Base-by-base conservation (phyloP, 1,140 invertebrate genomes). In the Monomorium pharaonis region DNA sequence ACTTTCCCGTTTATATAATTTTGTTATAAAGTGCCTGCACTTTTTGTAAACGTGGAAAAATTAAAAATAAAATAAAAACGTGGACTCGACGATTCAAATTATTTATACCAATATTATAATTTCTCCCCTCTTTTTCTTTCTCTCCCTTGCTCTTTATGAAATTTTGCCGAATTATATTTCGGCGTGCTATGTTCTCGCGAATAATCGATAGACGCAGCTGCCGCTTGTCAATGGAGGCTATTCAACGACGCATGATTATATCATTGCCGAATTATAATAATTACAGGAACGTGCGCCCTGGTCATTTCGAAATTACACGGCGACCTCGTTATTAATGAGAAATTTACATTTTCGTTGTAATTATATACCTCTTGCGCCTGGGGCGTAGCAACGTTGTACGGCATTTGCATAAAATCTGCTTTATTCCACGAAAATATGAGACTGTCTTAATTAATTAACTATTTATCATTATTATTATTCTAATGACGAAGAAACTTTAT, bases 391-490 rank as follows among this genome's bases (percentile, higher is more conserved):
- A 54, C 33, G 54, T 47, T 37, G 60, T 49, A 33, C 42, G 56
- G 21, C 54, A 89, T 89, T 88, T 89, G 76, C 84, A 89, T 89
- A 88, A 89, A 89, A 89, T 89, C 88, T 89, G 88, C 51, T 88
- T 67, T 47, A 56, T 62, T 33, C 70, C 47, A 84, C 18, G 86
- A 88, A 88, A 89, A 75, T 86, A 89, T 86, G 51, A 88, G 76
- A 56, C 37, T 88, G 86, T 86, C 87, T 89, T 89, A 86, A 88
- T 88, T 87, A 88, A 88, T 88, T 89, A 85, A 88, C 88, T 89
- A 88, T 89, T 81, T 80, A 69, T 85, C 70, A 78, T 77, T 30
- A 74, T 88, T 85, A 74, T 76, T 70, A 89, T 77, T 54, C 74
- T 58, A 54, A 74, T 83, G 86, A 81, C 86, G 75, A 89, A 88